Evolutionary conservation across 2,113 vertebrate species (phyloP), one percentile per base, ranked within the genome.

Genomic region (Oxygymnocypris stewartii): DNA sequence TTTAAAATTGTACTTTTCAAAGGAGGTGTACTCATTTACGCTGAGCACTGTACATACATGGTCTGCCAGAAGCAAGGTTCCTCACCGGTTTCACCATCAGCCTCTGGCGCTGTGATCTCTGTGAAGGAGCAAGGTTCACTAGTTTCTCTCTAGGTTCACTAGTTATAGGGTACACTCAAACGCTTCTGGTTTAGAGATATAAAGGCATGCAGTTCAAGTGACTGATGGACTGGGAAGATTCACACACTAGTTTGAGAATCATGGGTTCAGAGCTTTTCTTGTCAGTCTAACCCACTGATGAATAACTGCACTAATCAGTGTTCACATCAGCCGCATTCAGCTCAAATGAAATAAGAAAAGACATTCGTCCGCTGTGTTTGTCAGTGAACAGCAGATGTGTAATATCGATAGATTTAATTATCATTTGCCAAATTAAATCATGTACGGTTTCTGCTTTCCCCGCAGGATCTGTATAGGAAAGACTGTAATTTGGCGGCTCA

Each of bases 401-500:
- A 59, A 59, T 59, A 9, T 59, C 2, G 20, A 59, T 59, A 3
- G 57, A 59, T 12, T 25, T 6, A 67, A 25, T 31, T 28, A 73
- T 73, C 35, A 73, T 40, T 37, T 71, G 35, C 8, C 35, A 37
- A 37, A 40, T 40, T 71, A 37, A 40, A 40, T 40, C 8, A 11
- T 40, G 35, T 71, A 37, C 1, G 37, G 69, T 74, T 23, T 74
- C 2, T 73, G 57, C 47, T n/a, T 82, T 88, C 89, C 23, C 95
- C 93, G 25, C 91, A 99, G 98, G 97, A 98, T 79, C 92, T 97
- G 89, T 99, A 97, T 92, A 96, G 97, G 91, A 98, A 99, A 93
- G 98, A 99, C 95, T 98, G 97, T 95, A 98, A 96, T 91, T 95
- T 98, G 91, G 97, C 97, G 40, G 97, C 97, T 89, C 97, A 97